These are phyloP conservation scores for Vollenhovia emeryi DNA, from an alignment of 1,140 invertebrate species.

Conservation along the genomic window DNA sequence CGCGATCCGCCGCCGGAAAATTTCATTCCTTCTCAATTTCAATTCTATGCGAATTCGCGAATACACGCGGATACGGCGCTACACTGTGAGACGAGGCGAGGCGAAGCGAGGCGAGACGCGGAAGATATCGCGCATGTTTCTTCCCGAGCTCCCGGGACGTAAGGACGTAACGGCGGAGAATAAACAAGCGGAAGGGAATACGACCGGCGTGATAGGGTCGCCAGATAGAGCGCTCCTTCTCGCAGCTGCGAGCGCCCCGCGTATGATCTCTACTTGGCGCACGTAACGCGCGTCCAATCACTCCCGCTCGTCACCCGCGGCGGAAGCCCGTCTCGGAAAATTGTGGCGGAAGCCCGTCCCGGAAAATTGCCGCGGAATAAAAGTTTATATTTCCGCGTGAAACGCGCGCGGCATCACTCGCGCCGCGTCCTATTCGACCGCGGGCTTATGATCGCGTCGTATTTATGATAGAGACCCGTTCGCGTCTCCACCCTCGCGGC, in stretches of 20 bases:
- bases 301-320: conserved; percentile 1
- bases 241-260: background rate
- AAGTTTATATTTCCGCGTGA: conserved; percentile 38
- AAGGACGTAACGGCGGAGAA: background rate
- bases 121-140: conserved; percentile 8
- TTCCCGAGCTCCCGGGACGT: background rate
- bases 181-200: conserved; percentile 46
- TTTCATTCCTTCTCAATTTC: conserved; percentile 53
- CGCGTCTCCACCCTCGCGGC: background rate
- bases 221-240: conserved; percentile 28
- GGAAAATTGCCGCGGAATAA: conserved; percentile 45
- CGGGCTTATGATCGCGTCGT: conserved; percentile 13
- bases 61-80: background rate
- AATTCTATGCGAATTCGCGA: conserved; percentile 36
- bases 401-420: background rate
- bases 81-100: background rate
- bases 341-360: conserved; percentile 13
- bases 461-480: conserved; percentile 32
- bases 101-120: background rate
- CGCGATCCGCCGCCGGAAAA: conserved; percentile 27
- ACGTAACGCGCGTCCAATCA: conserved; percentile 33
- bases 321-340: conserved; percentile 12
- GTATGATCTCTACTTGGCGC: conserved; percentile 10
- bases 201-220: conserved; percentile 28
- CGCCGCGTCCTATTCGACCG: conserved; percentile 14